Evolutionary conservation across 1,140 invertebrate species (phyloP).

Genomic region (Drosophila tsacasi): DNA sequence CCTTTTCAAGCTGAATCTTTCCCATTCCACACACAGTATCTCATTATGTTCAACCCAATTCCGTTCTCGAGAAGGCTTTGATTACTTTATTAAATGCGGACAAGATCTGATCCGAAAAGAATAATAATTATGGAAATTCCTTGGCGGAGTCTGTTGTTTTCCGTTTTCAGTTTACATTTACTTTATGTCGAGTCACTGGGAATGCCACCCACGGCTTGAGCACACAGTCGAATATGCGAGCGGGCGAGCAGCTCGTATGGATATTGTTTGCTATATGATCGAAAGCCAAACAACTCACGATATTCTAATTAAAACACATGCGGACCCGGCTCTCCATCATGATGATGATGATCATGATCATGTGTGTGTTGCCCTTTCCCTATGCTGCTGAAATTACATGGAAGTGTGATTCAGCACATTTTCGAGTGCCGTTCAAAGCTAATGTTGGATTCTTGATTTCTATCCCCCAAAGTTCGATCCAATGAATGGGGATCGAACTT

Average conservation of each 20-base stretch:
- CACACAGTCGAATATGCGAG: constrained; percentile 13
- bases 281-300: constrained; percentile 82
- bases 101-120: constrained; percentile 70
- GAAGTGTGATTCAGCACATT: constrained; percentile 75
- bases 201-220: constrained; percentile 72
- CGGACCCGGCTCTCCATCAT: constrained; percentile 46
- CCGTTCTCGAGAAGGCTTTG: constrained; percentile 60
- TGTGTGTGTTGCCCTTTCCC: constrained; percentile 47
- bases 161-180: constrained; percentile 17
- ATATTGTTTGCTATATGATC: constrained; percentile 81
- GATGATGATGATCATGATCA: constrained; percentile 33
- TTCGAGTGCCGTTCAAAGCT: constrained; percentile 66
- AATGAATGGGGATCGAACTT: constrained; percentile 63
- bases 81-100: constrained; percentile 80
- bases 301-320: constrained; percentile 82
- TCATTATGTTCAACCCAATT: constrained; percentile 51
- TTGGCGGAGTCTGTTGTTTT: constrained; percentile 46
- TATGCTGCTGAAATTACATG: constrained; percentile 72
- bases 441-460: constrained; percentile 60
- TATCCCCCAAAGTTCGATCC: constrained; percentile 46
- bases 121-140: constrained; percentile 65
- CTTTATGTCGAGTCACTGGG: constrained; percentile 63
- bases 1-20: constrained; percentile 7
- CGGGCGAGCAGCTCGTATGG: constrained; percentile 11
- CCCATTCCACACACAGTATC: constrained; percentile 13